Conservation (phyloP, 2,113 vertebrate genomes). For the Gymnorhina tibicen region DNA sequence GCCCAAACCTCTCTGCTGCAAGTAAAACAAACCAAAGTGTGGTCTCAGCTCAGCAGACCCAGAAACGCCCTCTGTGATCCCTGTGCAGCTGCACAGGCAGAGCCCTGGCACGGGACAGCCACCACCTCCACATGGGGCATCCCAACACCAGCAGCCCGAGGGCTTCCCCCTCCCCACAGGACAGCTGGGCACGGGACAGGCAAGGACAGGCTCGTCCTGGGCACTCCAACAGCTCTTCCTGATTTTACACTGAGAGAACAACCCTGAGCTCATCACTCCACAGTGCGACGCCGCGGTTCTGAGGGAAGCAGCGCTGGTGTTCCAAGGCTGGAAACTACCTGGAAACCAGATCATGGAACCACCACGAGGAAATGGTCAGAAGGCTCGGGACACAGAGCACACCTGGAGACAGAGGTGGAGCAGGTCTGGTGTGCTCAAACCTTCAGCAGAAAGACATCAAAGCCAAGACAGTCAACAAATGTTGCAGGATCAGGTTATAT, state of each 20-base stretch:
- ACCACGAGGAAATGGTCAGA: fast-evolving
- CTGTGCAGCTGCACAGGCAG: not conserved
- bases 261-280: not conserved
- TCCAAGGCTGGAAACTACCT: not conserved
- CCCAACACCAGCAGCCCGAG: not conserved
- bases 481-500: not conserved
- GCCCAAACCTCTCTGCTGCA: not conserved
- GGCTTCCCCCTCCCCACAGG: not conserved
- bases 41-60: not conserved
- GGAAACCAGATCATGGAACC: not conserved
- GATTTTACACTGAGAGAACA: not conserved
- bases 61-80: not conserved
- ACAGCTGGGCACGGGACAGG: not conserved
- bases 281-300: fast-evolving
- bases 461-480: not conserved
- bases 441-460: not conserved
- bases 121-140: not conserved
- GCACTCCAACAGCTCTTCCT: not conserved
- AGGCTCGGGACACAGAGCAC: not conserved
- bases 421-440: not conserved
- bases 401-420: not conserved
- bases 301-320: not conserved
- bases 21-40: not conserved
- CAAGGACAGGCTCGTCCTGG: not conserved
- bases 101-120: not conserved